Percentiles rank a stretch among this genome's conserved stretches.
These are phyloP conservation scores for Periophthalmus modestus DNA, from an alignment of 2,113 vertebrate species.

Conservation along the genomic window DNA sequence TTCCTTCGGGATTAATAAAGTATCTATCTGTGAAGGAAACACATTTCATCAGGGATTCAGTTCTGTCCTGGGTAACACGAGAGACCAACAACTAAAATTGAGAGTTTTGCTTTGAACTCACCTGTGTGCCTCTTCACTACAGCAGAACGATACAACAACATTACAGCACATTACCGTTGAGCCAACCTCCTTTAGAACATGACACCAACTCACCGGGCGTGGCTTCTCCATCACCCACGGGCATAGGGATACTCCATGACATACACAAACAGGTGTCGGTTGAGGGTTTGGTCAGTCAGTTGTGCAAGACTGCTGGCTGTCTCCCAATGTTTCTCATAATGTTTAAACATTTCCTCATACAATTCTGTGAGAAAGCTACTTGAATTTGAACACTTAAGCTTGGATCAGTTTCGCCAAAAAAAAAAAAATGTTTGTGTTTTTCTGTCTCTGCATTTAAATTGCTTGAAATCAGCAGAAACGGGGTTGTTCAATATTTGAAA, in stretches of 20 bases:
- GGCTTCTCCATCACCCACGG: background rate
- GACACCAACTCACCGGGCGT: background rate
- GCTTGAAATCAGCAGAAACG: no score
- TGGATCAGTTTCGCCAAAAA: no score
- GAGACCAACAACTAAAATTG: background rate
- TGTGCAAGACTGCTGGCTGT: no score
- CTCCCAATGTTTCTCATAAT: no score
- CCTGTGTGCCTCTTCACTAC: background rate
- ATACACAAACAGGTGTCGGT: no score
- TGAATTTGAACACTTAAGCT: no score
- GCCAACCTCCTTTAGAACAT: background rate
- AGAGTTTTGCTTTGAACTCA: background rate
- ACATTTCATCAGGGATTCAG: background rate
- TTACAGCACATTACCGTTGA: background rate
- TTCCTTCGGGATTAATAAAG: no score
- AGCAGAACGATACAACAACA: background rate
- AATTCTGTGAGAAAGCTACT: no score
- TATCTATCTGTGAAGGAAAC: background rate
- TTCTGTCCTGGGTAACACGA: background rate
- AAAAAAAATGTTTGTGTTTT: no score
- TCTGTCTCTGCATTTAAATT: no score
- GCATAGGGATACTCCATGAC: background rate
- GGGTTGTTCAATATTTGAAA: background rate
- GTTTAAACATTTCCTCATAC: no score
- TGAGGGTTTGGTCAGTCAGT: background rate